phyloP scores from a whole-genome alignment of 1,140 invertebrate species.

The Aphis craccivora region DNA sequence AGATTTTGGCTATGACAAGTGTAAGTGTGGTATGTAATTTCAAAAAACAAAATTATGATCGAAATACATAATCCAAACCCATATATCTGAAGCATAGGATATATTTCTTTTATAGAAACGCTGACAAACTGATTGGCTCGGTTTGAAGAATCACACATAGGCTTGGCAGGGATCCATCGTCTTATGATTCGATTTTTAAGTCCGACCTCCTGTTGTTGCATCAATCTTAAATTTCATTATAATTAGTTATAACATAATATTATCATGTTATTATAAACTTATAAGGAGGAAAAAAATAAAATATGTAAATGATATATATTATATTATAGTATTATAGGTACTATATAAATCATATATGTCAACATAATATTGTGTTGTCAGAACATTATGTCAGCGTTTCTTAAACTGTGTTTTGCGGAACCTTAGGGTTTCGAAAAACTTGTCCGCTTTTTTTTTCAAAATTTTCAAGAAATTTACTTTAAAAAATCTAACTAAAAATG shows the following conservation, averaged over 20 bases:
- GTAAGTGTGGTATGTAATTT: not conserved
- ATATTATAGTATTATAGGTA: no score
- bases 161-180: conserved; percentile 28
- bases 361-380: no score
- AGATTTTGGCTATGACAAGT: not conserved
- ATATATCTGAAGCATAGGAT: conserved; percentile 8
- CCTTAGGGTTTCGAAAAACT: no score
- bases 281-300: not conserved
- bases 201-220: conserved; percentile 27
- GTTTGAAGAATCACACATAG: not conserved
- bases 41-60: not conserved
- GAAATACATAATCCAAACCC: not conserved
- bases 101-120: conserved; percentile 43
- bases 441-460: no score
- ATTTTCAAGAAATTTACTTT: no score
- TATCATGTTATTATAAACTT: not conserved
- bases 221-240: not conserved
- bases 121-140: conserved; percentile 40
- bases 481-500: no score
- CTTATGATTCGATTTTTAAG: conserved; percentile 38
- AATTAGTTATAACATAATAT: not conserved
- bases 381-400: no score
- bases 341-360: no score
- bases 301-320: no score
- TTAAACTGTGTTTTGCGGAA: no score